These are phyloP conservation scores for Megaceryle alcyon DNA, from an alignment of 2,797 vertebrate species.

Conservation along the genomic window DNA sequence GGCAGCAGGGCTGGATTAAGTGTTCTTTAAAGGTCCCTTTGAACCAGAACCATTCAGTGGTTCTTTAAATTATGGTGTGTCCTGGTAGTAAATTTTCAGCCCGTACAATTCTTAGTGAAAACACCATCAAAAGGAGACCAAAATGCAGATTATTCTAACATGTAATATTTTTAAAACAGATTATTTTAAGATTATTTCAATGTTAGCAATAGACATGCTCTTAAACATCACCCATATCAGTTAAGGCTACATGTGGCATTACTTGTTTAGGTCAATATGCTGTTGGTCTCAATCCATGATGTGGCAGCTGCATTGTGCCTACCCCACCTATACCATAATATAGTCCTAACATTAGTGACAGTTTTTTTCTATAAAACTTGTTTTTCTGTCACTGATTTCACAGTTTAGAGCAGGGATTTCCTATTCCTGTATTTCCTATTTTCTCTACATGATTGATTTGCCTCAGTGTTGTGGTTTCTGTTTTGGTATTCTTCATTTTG, in stretches of 20 bases:
- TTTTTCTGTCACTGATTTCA: not conserved
- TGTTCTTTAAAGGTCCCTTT: not conserved
- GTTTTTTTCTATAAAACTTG: not conserved
- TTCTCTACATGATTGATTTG: not conserved
- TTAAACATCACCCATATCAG: not conserved
- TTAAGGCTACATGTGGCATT: not conserved
- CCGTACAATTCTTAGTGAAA: not conserved
- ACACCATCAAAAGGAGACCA: not conserved
- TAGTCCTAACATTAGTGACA: not conserved
- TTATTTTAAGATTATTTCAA: no score
- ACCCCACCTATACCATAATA: not conserved
- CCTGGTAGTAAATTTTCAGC: not conserved
- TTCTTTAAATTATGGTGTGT: not conserved
- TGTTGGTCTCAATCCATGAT: not conserved
- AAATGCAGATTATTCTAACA: not conserved
- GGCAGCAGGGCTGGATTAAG: accelerated
- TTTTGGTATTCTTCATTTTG: not conserved
- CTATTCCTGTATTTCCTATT: not conserved
- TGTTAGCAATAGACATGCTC: not conserved
- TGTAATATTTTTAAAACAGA: not conserved
- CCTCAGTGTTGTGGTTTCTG: not conserved
- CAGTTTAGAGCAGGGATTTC: not conserved
- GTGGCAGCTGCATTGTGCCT: not conserved
- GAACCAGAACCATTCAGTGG: not conserved
- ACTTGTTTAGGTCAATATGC: not conserved